Evolutionary conservation across 2,888 invertebrate species (phyloP).

Genomic region (Lithophane leautieri): DNA sequence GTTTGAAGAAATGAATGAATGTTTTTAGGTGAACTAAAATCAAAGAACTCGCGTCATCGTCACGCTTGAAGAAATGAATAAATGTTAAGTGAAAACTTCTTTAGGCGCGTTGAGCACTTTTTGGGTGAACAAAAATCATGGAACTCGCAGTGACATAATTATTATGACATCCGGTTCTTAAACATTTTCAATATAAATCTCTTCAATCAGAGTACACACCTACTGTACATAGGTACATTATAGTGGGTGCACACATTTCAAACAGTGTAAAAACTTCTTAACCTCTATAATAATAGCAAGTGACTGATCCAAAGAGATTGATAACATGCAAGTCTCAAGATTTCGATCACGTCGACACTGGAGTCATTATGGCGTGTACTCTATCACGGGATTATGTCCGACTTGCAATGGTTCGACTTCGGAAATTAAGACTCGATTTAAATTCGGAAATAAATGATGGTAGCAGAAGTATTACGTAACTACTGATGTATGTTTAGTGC

Average conservation of each 20-base stretch:
- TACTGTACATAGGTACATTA: no score
- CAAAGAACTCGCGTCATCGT: no score
- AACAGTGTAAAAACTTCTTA: slow-evolving; percentile 27
- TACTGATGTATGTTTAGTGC: background rate
- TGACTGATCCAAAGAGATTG: slow-evolving; percentile 48
- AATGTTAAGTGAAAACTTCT: no score
- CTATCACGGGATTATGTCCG: slow-evolving; percentile 22
- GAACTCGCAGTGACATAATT: no score
- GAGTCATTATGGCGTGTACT: slow-evolving; percentile 27
- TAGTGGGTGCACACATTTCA: background rate
- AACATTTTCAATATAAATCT: no score
- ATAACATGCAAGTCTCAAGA: slow-evolving; percentile 36
- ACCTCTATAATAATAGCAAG: slow-evolving; percentile 1
- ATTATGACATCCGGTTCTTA: no score
- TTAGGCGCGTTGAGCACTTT: no score
- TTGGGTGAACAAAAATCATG: no score
- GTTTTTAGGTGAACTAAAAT: no score
- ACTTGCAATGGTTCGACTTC: background rate
- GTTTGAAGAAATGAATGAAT: no score
- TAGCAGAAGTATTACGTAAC: background rate
- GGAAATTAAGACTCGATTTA: slow-evolving; percentile 23
- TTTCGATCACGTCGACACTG: slow-evolving; percentile 32
- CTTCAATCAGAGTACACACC: no score
- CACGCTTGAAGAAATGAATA: no score
- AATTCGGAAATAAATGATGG: background rate